A percentile compares a stretch with the other conserved stretches of the same genome.
Conservation (phyloP, 1,140 invertebrate genomes). For the Araneus ventricosus region DNA sequence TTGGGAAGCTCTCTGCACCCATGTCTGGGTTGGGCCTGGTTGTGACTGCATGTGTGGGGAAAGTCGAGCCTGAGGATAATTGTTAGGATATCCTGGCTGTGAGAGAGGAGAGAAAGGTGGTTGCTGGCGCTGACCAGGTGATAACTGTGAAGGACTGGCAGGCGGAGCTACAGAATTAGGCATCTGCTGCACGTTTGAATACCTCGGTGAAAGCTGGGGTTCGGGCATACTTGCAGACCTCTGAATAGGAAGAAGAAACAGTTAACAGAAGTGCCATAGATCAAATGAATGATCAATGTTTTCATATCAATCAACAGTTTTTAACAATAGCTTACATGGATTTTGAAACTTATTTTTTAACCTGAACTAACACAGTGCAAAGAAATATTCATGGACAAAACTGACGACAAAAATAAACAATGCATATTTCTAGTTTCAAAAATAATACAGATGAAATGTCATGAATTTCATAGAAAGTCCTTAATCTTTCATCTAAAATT, state of each 20-base stretch:
- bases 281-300: too few species aligned
- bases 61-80: conserved; percentile 55
- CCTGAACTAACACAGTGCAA: too few species aligned
- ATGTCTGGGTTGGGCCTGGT: conserved; percentile 47
- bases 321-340: too few species aligned
- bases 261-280: too few species aligned
- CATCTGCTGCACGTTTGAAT: conserved; percentile 78
- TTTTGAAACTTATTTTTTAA: too few species aligned
- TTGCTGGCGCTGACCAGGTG: conserved; percentile 78
- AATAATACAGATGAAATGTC: too few species aligned
- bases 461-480: too few species aligned
- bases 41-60: conserved; percentile 55
- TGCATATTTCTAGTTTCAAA: too few species aligned
- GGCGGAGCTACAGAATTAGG: conserved; percentile 69
- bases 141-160: conserved; percentile 73
- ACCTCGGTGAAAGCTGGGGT: conserved; percentile 86
- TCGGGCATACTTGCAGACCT: conserved; percentile 86
- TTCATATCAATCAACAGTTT: too few species aligned
- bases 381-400: too few species aligned
- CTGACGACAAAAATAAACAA: too few species aligned
- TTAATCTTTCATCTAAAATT: too few species aligned
- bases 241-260: conserved; percentile 79
- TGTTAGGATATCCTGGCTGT: conserved; percentile 60
- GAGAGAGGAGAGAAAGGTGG: conserved; percentile 31
- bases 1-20: conserved; percentile 58